Evolutionary conservation across 2,797 vertebrate species (phyloP).

Genomic region (Sebastolobus altivelis): DNA sequence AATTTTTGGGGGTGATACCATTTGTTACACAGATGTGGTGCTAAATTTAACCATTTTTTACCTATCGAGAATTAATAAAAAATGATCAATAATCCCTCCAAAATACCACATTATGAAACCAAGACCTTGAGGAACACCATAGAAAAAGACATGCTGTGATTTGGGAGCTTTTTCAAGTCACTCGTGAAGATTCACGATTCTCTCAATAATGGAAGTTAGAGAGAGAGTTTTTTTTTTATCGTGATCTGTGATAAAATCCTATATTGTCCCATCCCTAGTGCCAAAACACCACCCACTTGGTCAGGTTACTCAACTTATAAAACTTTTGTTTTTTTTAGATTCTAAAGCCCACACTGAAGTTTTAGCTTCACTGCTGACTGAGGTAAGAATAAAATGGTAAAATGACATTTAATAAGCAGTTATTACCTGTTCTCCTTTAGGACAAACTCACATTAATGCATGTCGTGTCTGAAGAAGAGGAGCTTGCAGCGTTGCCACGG

Average conservation of each 20-base stretch:
- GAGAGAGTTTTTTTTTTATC: too few relatives aligned
- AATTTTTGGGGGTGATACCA: too few relatives aligned
- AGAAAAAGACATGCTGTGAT: too few relatives aligned
- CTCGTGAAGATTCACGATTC: too few relatives aligned
- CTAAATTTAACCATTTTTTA: too few relatives aligned
- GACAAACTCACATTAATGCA: constrained; percentile 30
- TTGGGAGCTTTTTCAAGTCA: too few relatives aligned
- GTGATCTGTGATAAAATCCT: background rate
- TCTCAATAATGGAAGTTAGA: too few relatives aligned
- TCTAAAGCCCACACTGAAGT: background rate
- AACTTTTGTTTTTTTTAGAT: background rate
- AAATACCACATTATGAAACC: too few relatives aligned
- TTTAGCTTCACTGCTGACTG: background rate
- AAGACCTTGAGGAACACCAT: too few relatives aligned
- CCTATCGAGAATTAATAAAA: too few relatives aligned
- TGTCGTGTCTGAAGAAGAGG: constrained; percentile 6
- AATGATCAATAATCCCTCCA: too few relatives aligned
- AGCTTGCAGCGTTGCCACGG: background rate
- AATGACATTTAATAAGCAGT: background rate
- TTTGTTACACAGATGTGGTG: too few relatives aligned
- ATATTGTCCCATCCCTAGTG: background rate
- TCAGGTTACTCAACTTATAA: background rate
- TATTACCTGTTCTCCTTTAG: constrained; percentile 55
- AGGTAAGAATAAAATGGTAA: background rate
- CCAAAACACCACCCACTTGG: background rate